phyloP scores from a whole-genome alignment of 2,888 invertebrate genomes.

The Aspidiotus destructor region DNA sequence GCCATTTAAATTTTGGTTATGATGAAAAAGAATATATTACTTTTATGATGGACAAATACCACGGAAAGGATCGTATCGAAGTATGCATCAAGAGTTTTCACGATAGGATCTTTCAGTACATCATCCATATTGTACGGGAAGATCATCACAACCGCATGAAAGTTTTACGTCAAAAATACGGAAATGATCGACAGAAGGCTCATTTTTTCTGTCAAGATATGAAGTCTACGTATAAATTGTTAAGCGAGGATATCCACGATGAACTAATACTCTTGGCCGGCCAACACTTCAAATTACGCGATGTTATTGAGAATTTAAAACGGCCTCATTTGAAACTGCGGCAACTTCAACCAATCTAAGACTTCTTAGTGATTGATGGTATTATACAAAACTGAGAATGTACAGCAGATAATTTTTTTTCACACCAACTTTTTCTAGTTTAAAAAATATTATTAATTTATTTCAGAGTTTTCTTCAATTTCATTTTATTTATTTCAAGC shows the following conservation, averaged over 20 bases:
- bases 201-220: slow-evolving; percentile 5
- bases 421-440: background rate
- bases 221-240: slow-evolving; percentile 5
- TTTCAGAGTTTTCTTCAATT: too few relatives aligned
- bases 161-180: slow-evolving; percentile 6
- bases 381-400: background rate
- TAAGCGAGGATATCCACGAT: slow-evolving; percentile 6
- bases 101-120: background rate
- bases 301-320: background rate
- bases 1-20: background rate
- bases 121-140: background rate
- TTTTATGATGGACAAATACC: background rate
- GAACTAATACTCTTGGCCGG: background rate
- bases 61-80: background rate
- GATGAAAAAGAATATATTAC: background rate
- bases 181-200: background rate
- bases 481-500: too few relatives aligned
- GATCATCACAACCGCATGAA: background rate
- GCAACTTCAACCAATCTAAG: background rate
- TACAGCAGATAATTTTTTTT: background rate
- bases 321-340: background rate
- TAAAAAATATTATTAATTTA: too few relatives aligned
- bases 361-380: slow-evolving; percentile 5
- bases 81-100: slow-evolving; percentile 1
- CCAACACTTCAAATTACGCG: background rate